Base-by-base conservation (phyloP, 1,140 invertebrate genomes). In the Rhizoglyphus robini region DNA sequence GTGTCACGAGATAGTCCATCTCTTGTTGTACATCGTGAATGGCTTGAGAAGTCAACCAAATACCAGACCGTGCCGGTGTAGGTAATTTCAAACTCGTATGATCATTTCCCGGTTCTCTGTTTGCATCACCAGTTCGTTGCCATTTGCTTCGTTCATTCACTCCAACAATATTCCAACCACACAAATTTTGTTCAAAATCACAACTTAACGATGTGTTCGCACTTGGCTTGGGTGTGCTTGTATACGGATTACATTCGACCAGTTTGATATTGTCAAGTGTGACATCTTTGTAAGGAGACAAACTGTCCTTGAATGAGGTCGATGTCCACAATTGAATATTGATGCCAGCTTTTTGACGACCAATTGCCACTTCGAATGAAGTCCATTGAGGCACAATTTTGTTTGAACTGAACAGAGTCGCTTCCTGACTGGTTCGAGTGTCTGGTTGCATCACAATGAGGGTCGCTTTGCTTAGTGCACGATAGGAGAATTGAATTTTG, bases 31-130 rank as follows among this genome's bases (percentile, higher is more conserved):
- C 3, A 11, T 30, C 36, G 58, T n/a, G 31, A 1, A 32, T 23
- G n/a, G n/a, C n/a, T n/a, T n/a, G n/a, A n/a, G 51, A 11, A 2
- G 58, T 34, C 2, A 60, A n/a, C 58, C 58, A 60, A 27, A 3
- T 30, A 23, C 58, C 58, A 34, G 25, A n/a, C 29, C 11, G n/a
- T 11, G 2, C 1, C 30, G 58, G 13, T 11, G n/a, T 23, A n/a
- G 58, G 58, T 3, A 13, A 13, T 20, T 23, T 34, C 15, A 3
- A 13, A 38, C 32, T 38, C 1, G 32, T 46, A 46, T 34, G 32
- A 46, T 60, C 58, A 29, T 60, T 29, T 27, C 58, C 58, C 2
- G 58, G 58, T 32, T 60, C 58, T n/a, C 15, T 60, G 29, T 60
- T 8, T 11, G 58, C 30, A 46, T 27, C 8, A 27, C 29, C 27